These are phyloP conservation scores for Synaphobranchus kaupii DNA, from an alignment of 2,797 vertebrate species.

Conservation along the genomic window DNA sequence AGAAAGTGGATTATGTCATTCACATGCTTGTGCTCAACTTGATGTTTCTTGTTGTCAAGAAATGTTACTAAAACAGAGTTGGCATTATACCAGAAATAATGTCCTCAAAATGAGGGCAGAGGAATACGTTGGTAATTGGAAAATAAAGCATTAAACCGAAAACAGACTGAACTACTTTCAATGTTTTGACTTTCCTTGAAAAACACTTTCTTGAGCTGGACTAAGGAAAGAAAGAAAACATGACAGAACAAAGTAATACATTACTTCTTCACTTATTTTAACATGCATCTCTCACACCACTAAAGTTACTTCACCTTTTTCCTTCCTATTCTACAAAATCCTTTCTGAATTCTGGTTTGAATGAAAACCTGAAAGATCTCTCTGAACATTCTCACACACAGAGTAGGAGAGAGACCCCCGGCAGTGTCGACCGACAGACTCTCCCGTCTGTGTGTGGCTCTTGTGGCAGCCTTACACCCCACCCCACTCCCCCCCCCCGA, in stretches of 20 bases:
- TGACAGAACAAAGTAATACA: neutral
- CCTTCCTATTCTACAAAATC: neutral
- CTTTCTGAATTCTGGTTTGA: neutral
- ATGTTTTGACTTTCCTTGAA: neutral
- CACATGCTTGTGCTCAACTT: neutral
- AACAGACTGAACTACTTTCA: neutral
- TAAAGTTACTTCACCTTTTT: neutral
- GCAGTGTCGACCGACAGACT: no score
- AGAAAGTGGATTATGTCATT: slow-evolving; percentile 11
- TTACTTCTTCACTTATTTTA: neutral
- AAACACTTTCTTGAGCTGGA: neutral
- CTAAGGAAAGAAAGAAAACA: neutral
- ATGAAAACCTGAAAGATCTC: neutral
- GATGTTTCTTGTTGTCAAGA: neutral
- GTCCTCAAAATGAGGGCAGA: neutral
- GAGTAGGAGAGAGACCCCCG: no score
- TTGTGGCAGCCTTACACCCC: neutral
- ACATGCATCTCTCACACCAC: neutral
- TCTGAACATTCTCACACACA: neutral
- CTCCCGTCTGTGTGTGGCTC: neutral
- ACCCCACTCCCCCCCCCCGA: neutral
- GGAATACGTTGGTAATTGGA: neutral
- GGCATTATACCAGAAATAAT: neutral
- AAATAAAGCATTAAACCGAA: neutral
- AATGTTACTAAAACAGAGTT: neutral